Base-by-base conservation (phyloP, 2,888 invertebrate genomes). In the Tricholauxania praeusta region DNA sequence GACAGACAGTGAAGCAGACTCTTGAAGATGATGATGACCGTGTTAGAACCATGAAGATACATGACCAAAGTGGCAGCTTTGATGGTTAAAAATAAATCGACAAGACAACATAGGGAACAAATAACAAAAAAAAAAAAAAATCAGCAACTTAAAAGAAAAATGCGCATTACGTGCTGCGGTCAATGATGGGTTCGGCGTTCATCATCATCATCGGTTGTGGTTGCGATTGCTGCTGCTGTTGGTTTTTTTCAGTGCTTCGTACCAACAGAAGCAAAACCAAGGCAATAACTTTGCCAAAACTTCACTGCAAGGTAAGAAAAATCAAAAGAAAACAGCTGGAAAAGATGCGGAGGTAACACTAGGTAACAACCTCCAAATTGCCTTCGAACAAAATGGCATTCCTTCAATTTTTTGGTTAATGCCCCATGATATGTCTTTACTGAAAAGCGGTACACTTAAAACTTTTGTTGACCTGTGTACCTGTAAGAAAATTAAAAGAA, bases 121-220 rank as follows among this genome's bases (percentile, higher is more conserved):
- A 55, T 32, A 66, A 39, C 39, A 53, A 53, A 15, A 53, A 19
- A 48, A 53, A n/a, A 7, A 67, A 47, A 39, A 6, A 22, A 49
- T 22, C 59, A 60, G 39, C 59, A 19, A 63, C 52, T 63, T 49
- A 60, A 48, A 60, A 49, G 69, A 70, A 70, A 70, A 70, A 70
- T 72, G 76, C 60, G 77, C 79, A 77, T 79, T 82, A 83, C 85
- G 84, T 85, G 85, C 76, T 79, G 78, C 76, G 79, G 80, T 79
- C 79, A 79, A 75, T 78, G 77, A 75, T 59, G 57, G 51, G 12
- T 66, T 55, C 32, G 53, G 57, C 63, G 39, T n/a, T n/a, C n/a
- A n/a, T 39, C 14, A 59, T 47, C 28, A 28, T 60, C 14, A 22
- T 14, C 28, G 12, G 47, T 64, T 48, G 19, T 14, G 48, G 47